These are phyloP conservation scores for Wasmannia auropunctata DNA, from an alignment of 1,140 invertebrate species.

Conservation along the genomic window DNA sequence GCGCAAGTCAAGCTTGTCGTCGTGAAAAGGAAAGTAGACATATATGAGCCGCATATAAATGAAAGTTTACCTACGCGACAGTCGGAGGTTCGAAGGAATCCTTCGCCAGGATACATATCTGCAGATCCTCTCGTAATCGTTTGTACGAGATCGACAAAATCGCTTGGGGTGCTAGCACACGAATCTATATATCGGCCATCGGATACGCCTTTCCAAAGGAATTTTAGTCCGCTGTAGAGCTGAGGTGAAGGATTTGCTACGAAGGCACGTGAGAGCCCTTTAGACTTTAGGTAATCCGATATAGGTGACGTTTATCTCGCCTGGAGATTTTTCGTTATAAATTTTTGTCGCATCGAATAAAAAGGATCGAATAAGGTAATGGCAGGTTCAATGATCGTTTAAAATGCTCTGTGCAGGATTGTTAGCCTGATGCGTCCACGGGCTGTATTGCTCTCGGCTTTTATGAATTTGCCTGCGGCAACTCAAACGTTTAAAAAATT, in stretches of 20 bases:
- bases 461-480: background rate
- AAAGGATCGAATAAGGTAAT: background rate
- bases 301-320: background rate
- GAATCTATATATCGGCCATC: background rate
- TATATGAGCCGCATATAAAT: conserved; percentile 33
- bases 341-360: background rate
- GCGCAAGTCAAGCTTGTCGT: background rate
- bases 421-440: background rate
- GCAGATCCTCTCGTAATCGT: conserved; percentile 16
- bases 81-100: background rate
- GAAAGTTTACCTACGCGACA: background rate
- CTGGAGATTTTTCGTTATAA: conserved; percentile 16
- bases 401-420: background rate
- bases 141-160: conserved; percentile 14
- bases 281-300: conserved; percentile 15
- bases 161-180: background rate
- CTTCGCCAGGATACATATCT: background rate
- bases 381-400: conserved; percentile 23
- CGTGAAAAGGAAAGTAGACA: background rate
- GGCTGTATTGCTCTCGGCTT: background rate
- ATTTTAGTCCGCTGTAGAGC: conserved; percentile 17
- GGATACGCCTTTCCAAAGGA: conserved; percentile 17
- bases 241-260: conserved; percentile 20
- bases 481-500: background rate
- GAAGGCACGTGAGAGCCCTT: background rate